A percentile compares a stretch with the other conserved stretches of the same genome.
phyloP scores from a whole-genome alignment of 2,888 invertebrate species.

The Sminthurinus aureus region DNA sequence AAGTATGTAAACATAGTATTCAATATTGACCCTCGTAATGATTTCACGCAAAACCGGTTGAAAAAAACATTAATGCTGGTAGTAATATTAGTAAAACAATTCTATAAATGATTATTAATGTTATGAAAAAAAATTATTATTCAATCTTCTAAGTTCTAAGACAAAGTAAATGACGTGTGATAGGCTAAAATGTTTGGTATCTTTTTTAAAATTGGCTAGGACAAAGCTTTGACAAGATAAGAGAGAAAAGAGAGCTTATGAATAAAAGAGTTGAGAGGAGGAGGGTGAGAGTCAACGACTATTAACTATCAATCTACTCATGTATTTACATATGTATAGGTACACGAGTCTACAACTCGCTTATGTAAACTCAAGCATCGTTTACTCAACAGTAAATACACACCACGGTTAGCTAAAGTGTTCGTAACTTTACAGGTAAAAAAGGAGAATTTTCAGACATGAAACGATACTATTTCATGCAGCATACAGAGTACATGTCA shows the following conservation, averaged over 20 bases:
- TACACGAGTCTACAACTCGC: not conserved
- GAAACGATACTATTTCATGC: not conserved
- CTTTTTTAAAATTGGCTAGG: not conserved
- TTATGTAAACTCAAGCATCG: not conserved
- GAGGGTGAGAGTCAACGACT: not conserved
- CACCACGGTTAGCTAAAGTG: too few species aligned
- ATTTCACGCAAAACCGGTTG: too few species aligned
- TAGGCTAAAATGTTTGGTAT: not conserved
- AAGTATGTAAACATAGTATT: too few species aligned
- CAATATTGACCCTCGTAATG: too few species aligned
- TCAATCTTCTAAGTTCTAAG: too few species aligned
- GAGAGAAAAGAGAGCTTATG: not conserved
- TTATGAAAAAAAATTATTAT: too few species aligned
- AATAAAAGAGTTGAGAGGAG: not conserved
- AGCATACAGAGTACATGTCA: not conserved
- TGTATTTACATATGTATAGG: not conserved
- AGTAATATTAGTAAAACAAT: too few species aligned
- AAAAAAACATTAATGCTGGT: too few species aligned
- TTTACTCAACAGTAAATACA: too few species aligned
- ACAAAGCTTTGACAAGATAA: too few species aligned
- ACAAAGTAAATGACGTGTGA: too few species aligned
- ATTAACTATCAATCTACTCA: not conserved
- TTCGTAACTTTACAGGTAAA: not conserved
- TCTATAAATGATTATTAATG: too few species aligned
- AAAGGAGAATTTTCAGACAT: not conserved